A percentile compares a stretch with the other conserved stretches of the same genome.
phyloP scores from a whole-genome alignment of 2,113 vertebrate genomes.

The Malurus cyaneus region DNA sequence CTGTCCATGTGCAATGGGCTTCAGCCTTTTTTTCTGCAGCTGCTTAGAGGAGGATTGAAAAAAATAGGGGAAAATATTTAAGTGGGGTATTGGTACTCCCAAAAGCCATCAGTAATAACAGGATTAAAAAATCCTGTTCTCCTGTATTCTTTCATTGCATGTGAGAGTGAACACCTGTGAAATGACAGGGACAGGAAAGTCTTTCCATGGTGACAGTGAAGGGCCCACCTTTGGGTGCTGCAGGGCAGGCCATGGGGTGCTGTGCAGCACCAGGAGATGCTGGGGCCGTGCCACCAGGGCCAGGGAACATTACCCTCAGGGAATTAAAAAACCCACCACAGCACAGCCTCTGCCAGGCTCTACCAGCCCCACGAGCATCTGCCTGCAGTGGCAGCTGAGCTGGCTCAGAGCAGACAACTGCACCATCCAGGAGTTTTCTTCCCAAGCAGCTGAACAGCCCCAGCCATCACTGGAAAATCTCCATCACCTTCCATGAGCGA shows the following conservation, averaged over 20 bases:
- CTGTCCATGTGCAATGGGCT: neutral
- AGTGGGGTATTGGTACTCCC: neutral
- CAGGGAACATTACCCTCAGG: neutral
- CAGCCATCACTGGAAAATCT: neutral
- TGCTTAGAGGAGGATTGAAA: neutral
- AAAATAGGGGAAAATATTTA: neutral
- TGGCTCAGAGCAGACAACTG: neutral
- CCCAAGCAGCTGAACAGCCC: neutral
- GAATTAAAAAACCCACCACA: neutral
- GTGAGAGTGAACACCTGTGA: neutral
- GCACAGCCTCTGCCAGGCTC: neutral
- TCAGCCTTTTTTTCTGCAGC: neutral
- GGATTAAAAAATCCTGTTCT: neutral
- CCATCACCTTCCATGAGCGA: neutral
- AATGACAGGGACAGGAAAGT: neutral
- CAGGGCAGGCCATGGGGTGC: neutral
- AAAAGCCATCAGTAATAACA: neutral
- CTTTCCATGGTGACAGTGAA: neutral
- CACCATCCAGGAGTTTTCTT: neutral
- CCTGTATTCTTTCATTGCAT: neutral
- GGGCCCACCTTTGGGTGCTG: neutral
- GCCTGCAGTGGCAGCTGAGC: rapidly evolving
- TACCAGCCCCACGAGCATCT: neutral
- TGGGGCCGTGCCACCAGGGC: rapidly evolving
- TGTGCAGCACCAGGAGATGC: neutral